These are phyloP conservation scores for Caradrina clavipalpis DNA, from an alignment of 2,888 invertebrate genomes.

Conservation along the genomic window DNA sequence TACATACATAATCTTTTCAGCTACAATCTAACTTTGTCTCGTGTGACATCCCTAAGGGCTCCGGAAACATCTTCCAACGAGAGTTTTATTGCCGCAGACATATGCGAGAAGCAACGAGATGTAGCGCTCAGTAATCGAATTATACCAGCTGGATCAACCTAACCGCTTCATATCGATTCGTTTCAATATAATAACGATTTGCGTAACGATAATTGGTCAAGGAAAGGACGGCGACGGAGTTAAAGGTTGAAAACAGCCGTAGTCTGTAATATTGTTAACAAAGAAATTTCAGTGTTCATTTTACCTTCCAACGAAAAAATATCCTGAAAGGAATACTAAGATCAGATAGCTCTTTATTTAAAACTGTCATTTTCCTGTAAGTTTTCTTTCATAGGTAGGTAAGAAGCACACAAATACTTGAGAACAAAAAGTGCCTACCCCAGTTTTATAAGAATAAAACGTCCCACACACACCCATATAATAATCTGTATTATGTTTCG, in stretches of 20 bases:
- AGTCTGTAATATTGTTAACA: conserved; percentile 2
- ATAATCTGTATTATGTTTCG: conserved; percentile 43
- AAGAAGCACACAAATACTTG: conserved; percentile 19
- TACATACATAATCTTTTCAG: conserved; percentile 52
- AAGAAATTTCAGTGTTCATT: conserved; percentile 24
- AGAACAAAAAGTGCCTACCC: conserved; percentile 13
- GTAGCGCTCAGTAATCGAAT: conserved; percentile 38
- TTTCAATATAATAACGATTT: conserved; percentile 52
- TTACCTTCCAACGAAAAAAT: conserved; percentile 17
- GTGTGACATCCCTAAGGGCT: conserved; percentile 43
- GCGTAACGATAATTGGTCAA: conserved; percentile 45
- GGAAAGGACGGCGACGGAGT: conserved; percentile 38
- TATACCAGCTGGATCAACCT: conserved; percentile 25
- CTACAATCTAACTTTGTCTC: conserved; percentile 56
- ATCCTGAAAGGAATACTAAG: conserved; percentile 18
- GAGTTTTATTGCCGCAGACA: conserved; percentile 54
- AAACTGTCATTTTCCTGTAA: conserved; percentile 36
- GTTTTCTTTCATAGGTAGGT: conserved; percentile 28
- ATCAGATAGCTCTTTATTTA: conserved; percentile 35
- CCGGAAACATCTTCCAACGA: conserved; percentile 46
- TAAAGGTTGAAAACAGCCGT: conserved; percentile 12
- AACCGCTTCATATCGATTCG: conserved; percentile 35
- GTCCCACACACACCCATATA: conserved; percentile 17
- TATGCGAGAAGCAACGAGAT: conserved; percentile 37
- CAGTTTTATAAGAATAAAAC: conserved; percentile 24